A percentile compares a stretch with the other conserved stretches of the same genome.
Evolutionary conservation across 2,113 vertebrate species (phyloP).

Genomic region (Channa maculata): DNA sequence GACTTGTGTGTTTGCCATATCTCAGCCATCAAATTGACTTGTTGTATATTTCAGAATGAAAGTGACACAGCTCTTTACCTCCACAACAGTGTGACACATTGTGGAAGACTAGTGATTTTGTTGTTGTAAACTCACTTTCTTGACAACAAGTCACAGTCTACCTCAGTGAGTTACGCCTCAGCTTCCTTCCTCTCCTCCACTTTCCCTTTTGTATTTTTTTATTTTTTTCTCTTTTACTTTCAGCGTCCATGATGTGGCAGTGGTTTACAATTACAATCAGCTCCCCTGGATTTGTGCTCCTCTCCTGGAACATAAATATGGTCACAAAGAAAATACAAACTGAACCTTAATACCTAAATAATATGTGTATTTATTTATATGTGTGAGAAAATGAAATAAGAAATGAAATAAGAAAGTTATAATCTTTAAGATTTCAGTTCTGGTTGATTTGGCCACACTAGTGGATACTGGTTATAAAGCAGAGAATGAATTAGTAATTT

Average conservation of each 20-base stretch:
- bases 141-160: constrained; percentile 83
- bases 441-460: background rate
- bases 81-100: constrained; percentile 34
- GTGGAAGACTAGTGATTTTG: constrained; percentile 85
- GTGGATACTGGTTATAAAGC: too few species aligned
- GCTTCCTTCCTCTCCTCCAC: background rate
- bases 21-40: background rate
- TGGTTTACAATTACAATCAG: constrained; percentile 6
- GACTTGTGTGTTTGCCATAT: background rate
- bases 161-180: constrained; percentile 66
- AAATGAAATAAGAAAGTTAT: background rate
- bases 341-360: background rate
- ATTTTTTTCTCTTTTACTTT: background rate
- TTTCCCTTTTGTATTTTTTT: background rate
- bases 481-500: background rate
- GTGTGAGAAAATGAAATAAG: background rate
- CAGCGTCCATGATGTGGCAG: constrained; percentile 8
- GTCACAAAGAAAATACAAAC: background rate
- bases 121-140: constrained; percentile 74
- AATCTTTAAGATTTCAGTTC: background rate
- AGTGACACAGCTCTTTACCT: background rate
- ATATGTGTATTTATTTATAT: background rate
- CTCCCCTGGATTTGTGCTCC: background rate
- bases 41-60: background rate
- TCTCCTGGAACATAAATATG: background rate